Percentiles rank a stretch among this genome's conserved stretches.
phyloP scores from a whole-genome alignment of 2,113 vertebrate genomes.

The Neotoma lepida region DNA sequence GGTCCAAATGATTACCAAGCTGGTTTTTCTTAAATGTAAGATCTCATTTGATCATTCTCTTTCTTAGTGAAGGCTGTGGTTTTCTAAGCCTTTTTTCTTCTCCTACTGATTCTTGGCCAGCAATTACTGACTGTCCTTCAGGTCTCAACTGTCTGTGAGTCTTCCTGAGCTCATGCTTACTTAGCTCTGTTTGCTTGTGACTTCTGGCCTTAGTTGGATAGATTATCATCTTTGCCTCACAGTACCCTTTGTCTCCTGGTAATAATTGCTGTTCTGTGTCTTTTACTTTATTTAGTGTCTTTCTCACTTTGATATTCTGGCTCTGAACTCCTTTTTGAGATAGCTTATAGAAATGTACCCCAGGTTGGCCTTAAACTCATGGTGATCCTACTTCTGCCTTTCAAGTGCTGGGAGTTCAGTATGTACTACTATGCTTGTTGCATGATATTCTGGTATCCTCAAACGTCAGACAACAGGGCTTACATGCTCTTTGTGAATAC shows the following conservation, averaged over 20 bases:
- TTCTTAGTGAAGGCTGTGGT: background rate
- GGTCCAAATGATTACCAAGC: background rate
- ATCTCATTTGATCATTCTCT: background rate
- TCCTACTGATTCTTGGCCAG: background rate
- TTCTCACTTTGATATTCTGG: background rate
- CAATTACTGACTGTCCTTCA: rapidly evolving
- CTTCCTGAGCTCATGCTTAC: background rate
- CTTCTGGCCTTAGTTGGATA: background rate
- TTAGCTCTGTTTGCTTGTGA: background rate
- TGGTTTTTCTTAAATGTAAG: background rate
- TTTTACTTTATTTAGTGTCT: background rate
- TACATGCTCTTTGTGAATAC: background rate
- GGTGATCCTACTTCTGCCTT: background rate
- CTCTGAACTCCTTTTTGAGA: too few relatives aligned
- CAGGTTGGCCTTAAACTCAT: background rate
- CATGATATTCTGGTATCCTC: background rate
- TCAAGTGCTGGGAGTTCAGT: background rate
- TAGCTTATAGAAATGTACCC: background rate
- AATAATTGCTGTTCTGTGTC: background rate
- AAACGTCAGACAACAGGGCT: background rate
- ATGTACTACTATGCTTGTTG: background rate
- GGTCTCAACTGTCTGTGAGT: background rate
- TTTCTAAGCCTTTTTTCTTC: background rate
- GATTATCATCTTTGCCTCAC: background rate
- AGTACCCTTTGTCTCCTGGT: background rate